phyloP scores from a whole-genome alignment of 64 coral and sea anemone species.

The Montipora cactus region DNA sequence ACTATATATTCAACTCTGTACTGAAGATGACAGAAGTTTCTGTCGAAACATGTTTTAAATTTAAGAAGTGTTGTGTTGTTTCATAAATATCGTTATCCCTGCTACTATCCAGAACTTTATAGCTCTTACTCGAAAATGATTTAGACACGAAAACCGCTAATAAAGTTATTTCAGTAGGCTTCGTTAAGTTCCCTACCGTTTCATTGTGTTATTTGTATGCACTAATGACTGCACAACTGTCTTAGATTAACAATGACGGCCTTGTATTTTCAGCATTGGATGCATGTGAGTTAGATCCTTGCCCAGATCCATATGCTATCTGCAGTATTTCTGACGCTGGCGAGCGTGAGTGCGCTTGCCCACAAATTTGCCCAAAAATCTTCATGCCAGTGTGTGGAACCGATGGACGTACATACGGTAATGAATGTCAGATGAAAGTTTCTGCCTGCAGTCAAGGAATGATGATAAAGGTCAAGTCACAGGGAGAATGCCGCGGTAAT shows the following conservation, averaged over 20 bases:
- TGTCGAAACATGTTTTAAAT: too few relatives aligned
- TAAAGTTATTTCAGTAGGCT: too few relatives aligned
- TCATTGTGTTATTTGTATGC: too few relatives aligned
- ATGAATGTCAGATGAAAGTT: slow-evolving; percentile 20
- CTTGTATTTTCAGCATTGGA: slow-evolving; percentile 9
- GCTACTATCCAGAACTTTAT: too few relatives aligned
- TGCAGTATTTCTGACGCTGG: slow-evolving; percentile 25
- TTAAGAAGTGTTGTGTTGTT: too few relatives aligned
- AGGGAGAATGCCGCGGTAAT: slow-evolving; percentile 10
- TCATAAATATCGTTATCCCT: too few relatives aligned
- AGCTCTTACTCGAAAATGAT: too few relatives aligned
- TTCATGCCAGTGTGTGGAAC: slow-evolving; percentile 28
- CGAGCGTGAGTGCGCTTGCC: slow-evolving; percentile 23
- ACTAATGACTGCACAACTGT: background rate
- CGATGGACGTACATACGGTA: background rate
- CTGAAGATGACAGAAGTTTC: too few relatives aligned
- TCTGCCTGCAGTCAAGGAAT: slow-evolving; percentile 40
- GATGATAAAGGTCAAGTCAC: slow-evolving; percentile 37
- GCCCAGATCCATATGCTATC: slow-evolving; percentile 33
- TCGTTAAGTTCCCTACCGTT: too few relatives aligned
- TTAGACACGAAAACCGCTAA: too few relatives aligned
- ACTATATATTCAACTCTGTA: too few relatives aligned
- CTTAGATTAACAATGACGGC: background rate
- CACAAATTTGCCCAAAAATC: background rate
- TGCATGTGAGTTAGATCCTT: slow-evolving; percentile 20